Conservation (phyloP, 2,113 vertebrate genomes). For the Nycticorax nycticorax region DNA sequence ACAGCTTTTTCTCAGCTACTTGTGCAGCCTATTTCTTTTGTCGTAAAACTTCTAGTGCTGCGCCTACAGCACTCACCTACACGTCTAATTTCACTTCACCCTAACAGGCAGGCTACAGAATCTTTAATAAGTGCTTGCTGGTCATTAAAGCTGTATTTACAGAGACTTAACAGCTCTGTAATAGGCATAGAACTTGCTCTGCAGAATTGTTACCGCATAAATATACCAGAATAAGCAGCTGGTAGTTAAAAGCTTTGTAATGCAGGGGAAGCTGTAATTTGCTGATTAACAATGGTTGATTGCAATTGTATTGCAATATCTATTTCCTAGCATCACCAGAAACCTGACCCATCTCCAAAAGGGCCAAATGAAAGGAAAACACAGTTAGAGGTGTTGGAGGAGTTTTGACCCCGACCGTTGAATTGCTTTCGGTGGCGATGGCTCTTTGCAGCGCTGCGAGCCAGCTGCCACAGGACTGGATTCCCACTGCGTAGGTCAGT, state of each 20-base stretch:
- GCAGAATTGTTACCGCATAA: background rate
- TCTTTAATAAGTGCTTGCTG: background rate
- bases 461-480: background rate
- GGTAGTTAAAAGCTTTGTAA: constrained; percentile 55
- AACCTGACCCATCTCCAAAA: background rate
- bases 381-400: background rate
- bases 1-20: background rate
- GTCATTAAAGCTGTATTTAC: constrained; percentile 26
- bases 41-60: background rate
- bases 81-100: background rate
- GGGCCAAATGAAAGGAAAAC: background rate
- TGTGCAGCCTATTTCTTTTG: background rate
- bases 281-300: constrained; percentile 52
- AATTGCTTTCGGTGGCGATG: background rate
- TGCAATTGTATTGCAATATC: background rate
- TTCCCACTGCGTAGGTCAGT: background rate
- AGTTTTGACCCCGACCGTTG: fast-evolving
- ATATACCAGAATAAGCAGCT: constrained; percentile 42
- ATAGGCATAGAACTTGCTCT: background rate
- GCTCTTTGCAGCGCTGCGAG: background rate
- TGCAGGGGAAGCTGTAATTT: constrained; percentile 49
- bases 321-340: background rate
- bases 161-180: constrained; percentile 24
- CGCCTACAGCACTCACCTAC: constrained; percentile 8
- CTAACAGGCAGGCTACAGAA: background rate